Conservation (phyloP, 2,888 invertebrate species). For the Nowickia ferox region DNA sequence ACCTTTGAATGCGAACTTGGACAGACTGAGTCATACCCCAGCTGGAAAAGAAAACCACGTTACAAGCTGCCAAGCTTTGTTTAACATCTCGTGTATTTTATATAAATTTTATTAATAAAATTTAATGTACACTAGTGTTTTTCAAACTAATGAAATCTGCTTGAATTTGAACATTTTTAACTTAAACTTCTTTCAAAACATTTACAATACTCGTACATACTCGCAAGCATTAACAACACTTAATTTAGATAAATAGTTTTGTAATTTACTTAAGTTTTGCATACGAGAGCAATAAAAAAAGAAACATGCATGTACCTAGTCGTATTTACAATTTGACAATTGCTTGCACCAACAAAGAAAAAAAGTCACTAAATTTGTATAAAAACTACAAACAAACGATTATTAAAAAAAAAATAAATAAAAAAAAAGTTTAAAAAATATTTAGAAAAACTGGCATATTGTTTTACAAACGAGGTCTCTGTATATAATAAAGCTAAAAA, state of each 20-base stretch:
- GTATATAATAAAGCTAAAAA: constrained; percentile 49
- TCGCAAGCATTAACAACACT: constrained; percentile 3
- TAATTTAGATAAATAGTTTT: constrained; percentile 56
- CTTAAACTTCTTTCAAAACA: constrained; percentile 31
- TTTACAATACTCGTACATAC: neutral
- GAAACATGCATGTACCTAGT: constrained; percentile 4
- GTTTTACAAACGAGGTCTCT: constrained; percentile 69
- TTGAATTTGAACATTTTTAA: constrained; percentile 7
- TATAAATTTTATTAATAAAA: too few relatives aligned
- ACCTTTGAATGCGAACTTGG: too few relatives aligned
- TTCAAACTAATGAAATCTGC: neutral
- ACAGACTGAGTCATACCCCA: too few relatives aligned
- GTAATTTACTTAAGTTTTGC: constrained; percentile 45
- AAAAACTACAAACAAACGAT: constrained; percentile 40
- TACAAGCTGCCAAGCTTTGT: too few relatives aligned
- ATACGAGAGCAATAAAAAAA: constrained; percentile 45
- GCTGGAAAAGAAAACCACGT: too few relatives aligned
- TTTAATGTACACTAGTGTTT: too few relatives aligned
- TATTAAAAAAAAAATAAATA: constrained; percentile 46
- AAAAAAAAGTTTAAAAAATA: constrained; percentile 46
- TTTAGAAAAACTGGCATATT: constrained; percentile 52
- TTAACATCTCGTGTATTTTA: too few relatives aligned
- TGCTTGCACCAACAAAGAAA: constrained; percentile 31
- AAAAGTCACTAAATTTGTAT: neutral
- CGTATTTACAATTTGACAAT: constrained; percentile 61